A percentile compares a stretch with the other conserved stretches of the same genome.
Evolutionary conservation across 2,113 vertebrate genomes (phyloP).

Genomic region (Syngnathus typhle): DNA sequence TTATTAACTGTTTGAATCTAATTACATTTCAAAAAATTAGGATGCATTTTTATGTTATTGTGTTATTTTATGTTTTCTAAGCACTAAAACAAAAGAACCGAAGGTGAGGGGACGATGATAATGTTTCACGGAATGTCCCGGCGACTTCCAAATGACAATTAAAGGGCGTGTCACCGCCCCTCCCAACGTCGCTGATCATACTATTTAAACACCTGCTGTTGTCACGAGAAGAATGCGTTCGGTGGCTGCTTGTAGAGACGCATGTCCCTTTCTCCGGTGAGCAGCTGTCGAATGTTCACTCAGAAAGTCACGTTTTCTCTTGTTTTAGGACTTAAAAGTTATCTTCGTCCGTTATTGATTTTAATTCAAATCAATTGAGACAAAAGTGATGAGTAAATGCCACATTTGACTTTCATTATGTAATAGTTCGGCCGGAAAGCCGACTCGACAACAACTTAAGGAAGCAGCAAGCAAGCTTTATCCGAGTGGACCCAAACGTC

Average conservation of each 20-base stretch:
- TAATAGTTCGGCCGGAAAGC: too few relatives aligned
- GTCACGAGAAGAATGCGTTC: constrained; percentile 14
- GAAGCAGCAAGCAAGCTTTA: too few relatives aligned
- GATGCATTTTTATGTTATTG: neutral
- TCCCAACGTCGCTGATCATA: neutral
- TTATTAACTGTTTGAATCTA: neutral
- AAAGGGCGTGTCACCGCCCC: constrained; percentile 1
- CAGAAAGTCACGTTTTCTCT: neutral
- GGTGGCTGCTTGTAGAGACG: neutral
- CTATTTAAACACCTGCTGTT: constrained; percentile 39
- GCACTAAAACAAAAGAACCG: neutral
- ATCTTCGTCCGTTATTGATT: neutral
- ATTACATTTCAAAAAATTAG: neutral
- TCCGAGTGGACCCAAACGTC: neutral
- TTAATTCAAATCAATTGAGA: neutral
- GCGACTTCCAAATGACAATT: constrained; percentile 9
- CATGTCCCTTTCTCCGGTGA: neutral
- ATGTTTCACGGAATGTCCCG: neutral
- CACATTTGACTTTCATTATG: neutral
- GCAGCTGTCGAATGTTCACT: neutral
- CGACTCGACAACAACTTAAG: too few relatives aligned
- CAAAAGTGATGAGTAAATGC: neutral
- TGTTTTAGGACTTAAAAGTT: neutral
- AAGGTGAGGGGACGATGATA: neutral
- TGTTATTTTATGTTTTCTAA: neutral